These are phyloP conservation scores for Amphipyra berbera DNA, from an alignment of 2,888 invertebrate genomes.

Conservation along the genomic window DNA sequence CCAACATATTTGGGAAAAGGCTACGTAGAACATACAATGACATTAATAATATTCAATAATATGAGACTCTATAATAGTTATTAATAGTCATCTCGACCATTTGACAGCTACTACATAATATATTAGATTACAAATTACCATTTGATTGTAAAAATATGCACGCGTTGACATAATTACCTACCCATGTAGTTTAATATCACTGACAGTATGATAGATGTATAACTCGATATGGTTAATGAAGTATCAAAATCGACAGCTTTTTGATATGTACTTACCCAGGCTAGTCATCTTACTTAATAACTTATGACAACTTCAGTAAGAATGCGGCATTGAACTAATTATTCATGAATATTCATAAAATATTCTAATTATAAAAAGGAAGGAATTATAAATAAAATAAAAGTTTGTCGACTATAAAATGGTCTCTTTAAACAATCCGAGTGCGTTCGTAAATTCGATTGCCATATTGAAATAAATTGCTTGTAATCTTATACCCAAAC, in stretches of 20 bases:
- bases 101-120: too few relatives aligned
- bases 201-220: conserved; percentile 30
- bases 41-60: too few relatives aligned
- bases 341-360: conserved; percentile 8
- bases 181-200: conserved; percentile 34
- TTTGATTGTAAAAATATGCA: neutral
- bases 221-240: conserved; percentile 35
- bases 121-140: too few relatives aligned
- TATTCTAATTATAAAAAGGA: conserved; percentile 35
- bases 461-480: conserved; percentile 88
- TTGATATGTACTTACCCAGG: conserved; percentile 2
- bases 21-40: too few relatives aligned
- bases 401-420: conserved; percentile 74
- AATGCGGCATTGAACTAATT: neutral
- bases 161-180: conserved; percentile 36
- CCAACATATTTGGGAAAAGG: too few relatives aligned
- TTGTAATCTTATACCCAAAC: conserved; percentile 90
- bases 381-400: conserved; percentile 70
- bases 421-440: conserved; percentile 74
- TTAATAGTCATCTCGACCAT: too few relatives aligned
- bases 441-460: conserved; percentile 84
- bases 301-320: conserved; percentile 10
- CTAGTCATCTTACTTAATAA: conserved; percentile 8
- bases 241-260: conserved; percentile 31
- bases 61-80: too few relatives aligned